phyloP scores from a whole-genome alignment of 1,140 invertebrate genomes.

The Diachasma alloeum region DNA sequence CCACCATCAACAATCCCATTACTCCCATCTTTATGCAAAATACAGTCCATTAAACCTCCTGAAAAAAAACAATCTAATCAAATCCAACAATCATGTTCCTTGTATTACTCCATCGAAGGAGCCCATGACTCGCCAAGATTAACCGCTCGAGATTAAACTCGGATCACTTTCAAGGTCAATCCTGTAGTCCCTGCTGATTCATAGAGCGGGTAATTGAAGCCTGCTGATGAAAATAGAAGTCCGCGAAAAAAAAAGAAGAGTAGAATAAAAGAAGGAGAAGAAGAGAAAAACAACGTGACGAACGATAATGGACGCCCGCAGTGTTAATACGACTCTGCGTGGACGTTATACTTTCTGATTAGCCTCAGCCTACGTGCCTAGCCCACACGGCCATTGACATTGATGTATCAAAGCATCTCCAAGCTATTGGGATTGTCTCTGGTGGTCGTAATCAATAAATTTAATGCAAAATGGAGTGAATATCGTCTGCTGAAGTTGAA shows the following conservation, averaged over 20 bases:
- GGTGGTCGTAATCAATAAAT: conserved; percentile 10
- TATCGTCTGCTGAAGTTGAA: not conserved
- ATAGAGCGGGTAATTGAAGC: not conserved
- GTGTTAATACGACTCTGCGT: conserved; percentile 1
- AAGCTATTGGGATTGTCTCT: conserved; percentile 3
- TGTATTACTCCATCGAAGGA: not conserved
- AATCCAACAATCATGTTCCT: not conserved
- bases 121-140: not conserved
- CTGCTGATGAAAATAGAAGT: not conserved
- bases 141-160: conserved; percentile 13
- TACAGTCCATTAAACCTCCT: not conserved
- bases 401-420: conserved; percentile 31
- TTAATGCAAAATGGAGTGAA: conserved; percentile 5
- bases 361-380: conserved; percentile 46
- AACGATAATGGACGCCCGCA: conserved; percentile 21
- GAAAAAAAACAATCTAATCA: not conserved
- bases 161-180: not conserved
- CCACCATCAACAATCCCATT: not conserved
- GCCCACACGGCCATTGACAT: conserved; percentile 47
- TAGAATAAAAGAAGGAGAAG: not conserved
- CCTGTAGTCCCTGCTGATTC: not conserved
- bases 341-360: conserved; percentile 46
- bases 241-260: not conserved
- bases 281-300: conserved; percentile 12
- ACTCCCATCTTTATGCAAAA: not conserved